Conservation (phyloP, 2,113 vertebrate species). For the Ondatra zibethicus region DNA sequence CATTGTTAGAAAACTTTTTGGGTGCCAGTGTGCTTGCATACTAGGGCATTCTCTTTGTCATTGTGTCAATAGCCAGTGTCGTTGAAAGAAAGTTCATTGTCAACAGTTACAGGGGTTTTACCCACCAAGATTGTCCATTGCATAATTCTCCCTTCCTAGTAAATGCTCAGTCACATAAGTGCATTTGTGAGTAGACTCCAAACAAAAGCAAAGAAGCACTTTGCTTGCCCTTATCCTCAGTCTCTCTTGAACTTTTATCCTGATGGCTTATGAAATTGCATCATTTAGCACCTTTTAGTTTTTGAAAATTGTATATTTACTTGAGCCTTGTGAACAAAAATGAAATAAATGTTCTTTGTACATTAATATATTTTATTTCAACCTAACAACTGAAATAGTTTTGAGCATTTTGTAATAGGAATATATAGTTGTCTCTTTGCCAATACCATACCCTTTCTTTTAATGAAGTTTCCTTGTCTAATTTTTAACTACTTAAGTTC, state of each 20-base stretch:
- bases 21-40: neutral
- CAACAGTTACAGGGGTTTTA: neutral
- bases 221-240: neutral
- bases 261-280: neutral
- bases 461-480: neutral
- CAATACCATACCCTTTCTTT: conserved; percentile 26
- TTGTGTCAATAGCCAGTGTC: neutral
- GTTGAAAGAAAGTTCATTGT: neutral
- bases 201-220: no score
- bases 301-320: neutral
- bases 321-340: neutral
- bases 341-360: neutral
- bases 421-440: neutral
- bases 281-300: neutral
- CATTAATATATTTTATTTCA: neutral
- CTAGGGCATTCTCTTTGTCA: neutral
- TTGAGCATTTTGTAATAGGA: neutral
- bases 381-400: neutral
- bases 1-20: neutral
- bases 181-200: neutral
- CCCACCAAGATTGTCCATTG: neutral
- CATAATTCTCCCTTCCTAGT: neutral
- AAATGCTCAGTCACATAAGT: neutral
- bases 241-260: neutral
- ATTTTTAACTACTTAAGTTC: neutral